Evolutionary conservation across 1,140 invertebrate genomes (phyloP).

Genomic region (Amyelois transitella): DNA sequence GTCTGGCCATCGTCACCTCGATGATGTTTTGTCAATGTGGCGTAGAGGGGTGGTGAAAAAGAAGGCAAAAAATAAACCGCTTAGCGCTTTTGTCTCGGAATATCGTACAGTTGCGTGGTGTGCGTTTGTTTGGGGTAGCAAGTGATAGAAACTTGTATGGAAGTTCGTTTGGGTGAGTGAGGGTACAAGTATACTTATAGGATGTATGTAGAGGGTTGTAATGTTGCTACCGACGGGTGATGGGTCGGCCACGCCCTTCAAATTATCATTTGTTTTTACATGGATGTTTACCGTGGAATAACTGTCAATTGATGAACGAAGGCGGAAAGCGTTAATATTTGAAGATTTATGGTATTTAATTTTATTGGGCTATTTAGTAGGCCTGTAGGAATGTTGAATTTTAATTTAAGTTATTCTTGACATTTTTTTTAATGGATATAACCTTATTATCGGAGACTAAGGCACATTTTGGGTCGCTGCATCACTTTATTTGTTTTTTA

Average conservation of each 20-base stretch:
- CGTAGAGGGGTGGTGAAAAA: conserved; percentile 42
- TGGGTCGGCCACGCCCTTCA: conserved; percentile 43
- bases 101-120: conserved; percentile 27
- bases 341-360: conserved; percentile 7
- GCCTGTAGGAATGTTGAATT: too few species aligned
- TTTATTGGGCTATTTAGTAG: too few species aligned
- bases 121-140: conserved; percentile 34
- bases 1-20: conserved; percentile 33
- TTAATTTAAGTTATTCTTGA: too few species aligned
- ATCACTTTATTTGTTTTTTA: too few species aligned
- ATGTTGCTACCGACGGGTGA: conserved; percentile 38
- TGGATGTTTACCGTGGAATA: background rate
- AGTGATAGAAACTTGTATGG: conserved; percentile 27
- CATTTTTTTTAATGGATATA: too few species aligned
- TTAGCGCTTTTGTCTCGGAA: conserved; percentile 55
- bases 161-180: conserved; percentile 17
- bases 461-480: too few species aligned
- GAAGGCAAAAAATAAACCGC: conserved; percentile 67
- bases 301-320: background rate
- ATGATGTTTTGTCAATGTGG: conserved; percentile 22
- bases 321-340: background rate
- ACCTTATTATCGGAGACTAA: too few species aligned
- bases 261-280: conserved; percentile 43
- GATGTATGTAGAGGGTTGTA: conserved; percentile 36
- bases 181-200: conserved; percentile 11